These are phyloP conservation scores for Myiagra hebetior DNA, from an alignment of 2,113 vertebrate species.

Conservation along the genomic window DNA sequence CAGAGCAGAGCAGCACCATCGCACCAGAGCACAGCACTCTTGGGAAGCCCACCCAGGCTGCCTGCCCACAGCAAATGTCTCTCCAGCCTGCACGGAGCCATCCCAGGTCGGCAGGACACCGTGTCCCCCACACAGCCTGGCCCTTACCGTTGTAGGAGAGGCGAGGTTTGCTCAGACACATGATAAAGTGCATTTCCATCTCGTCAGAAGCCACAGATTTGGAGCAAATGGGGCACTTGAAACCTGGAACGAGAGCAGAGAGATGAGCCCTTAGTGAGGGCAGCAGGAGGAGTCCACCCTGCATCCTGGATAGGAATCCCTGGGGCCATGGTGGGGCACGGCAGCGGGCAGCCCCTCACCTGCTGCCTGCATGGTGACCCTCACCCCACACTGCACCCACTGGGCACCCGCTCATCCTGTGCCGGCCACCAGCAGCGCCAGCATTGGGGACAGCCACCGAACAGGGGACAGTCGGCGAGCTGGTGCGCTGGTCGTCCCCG, in stretches of 20 bases:
- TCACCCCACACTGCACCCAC: not conserved
- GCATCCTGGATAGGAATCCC: not conserved
- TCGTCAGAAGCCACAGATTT: constrained; percentile 98
- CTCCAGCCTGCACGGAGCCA: not conserved
- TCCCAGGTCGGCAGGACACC: rapidly evolving
- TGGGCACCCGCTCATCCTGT: not conserved
- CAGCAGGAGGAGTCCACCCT: not conserved
- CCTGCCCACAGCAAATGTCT: not conserved
- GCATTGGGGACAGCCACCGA: not conserved
- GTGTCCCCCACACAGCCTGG: not conserved
- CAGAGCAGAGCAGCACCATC: not conserved
- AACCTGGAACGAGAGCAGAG: constrained; percentile 78
- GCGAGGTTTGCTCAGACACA: constrained; percentile 99
- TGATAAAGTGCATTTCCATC: constrained; percentile 99
- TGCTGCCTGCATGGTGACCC: constrained; percentile 50
- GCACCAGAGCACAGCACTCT: not conserved
- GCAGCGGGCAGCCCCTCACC: not conserved
- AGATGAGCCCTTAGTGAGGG: not conserved
- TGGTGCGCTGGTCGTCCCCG: not conserved
- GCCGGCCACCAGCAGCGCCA: not conserved
- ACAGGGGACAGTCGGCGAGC: not conserved
- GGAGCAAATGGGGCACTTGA: constrained; percentile 99
- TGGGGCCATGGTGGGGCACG: rapidly evolving
- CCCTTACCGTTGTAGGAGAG: constrained; percentile 96
- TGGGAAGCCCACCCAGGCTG: not conserved